phyloP scores from a whole-genome alignment of 2,888 invertebrate species.

The Malthinus seriepunctatus region DNA sequence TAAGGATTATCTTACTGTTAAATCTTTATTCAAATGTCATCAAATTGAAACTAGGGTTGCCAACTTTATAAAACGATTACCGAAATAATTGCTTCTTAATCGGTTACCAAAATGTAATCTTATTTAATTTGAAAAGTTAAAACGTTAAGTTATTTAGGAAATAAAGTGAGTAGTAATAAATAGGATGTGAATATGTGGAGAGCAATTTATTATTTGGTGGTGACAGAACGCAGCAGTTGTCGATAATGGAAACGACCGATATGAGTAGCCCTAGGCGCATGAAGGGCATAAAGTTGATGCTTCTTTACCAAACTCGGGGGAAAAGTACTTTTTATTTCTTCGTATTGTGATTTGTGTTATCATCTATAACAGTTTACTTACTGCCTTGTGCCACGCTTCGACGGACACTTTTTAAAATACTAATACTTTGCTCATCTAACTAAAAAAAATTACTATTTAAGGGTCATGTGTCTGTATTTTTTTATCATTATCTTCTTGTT shows the following conservation, averaged over 20 bases:
- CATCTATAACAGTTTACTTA: conserved; percentile 20
- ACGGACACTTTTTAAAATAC: conserved; percentile 8
- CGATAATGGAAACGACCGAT: conserved; percentile 46
- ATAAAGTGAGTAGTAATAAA: conserved; percentile 28
- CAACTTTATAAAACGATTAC: neutral
- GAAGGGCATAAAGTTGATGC: conserved; percentile 24
- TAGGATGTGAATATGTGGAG: conserved; percentile 37
- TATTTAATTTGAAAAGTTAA: neutral
- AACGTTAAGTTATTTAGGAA: conserved; percentile 23
- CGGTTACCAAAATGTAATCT: neutral
- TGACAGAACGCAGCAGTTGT: conserved; percentile 45
- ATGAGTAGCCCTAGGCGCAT: conserved; percentile 33
- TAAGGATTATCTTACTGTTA: too few species aligned
- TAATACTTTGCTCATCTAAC: too few species aligned
- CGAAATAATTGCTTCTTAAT: neutral
- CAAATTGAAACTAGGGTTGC: neutral
- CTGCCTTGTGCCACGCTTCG: conserved; percentile 13
- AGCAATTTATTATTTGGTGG: conserved; percentile 41
- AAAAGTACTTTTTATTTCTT: conserved; percentile 42
- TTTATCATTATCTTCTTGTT: too few species aligned
- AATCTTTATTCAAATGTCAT: too few species aligned
- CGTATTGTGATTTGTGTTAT: conserved; percentile 40
- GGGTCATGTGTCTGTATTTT: too few species aligned
- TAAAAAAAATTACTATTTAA: too few species aligned
- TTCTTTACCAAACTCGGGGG: conserved; percentile 33